phyloP scores from a whole-genome alignment of 2,888 invertebrate genomes.

The Nowickia ferox region DNA sequence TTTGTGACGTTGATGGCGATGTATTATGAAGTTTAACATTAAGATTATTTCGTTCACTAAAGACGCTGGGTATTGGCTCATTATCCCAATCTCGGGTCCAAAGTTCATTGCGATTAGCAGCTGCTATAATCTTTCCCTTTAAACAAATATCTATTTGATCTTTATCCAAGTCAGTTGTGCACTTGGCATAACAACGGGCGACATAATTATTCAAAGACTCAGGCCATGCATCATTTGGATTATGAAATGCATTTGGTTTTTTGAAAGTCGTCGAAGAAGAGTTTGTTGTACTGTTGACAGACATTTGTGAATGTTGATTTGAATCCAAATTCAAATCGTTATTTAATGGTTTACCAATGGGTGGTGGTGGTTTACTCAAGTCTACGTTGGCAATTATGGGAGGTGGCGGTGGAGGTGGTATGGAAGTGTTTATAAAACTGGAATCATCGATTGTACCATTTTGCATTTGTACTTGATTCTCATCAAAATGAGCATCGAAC shows the following conservation, averaged over 20 bases:
- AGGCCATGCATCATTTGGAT: conserved; percentile 89
- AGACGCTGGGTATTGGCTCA: conserved; percentile 95
- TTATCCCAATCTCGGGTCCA: conserved; percentile 97
- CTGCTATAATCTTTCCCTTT: conserved; percentile 95
- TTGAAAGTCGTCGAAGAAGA: conserved; percentile 74
- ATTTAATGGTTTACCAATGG: conserved; percentile 73
- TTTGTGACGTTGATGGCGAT: conserved; percentile 68
- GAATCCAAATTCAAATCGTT: conserved; percentile 22
- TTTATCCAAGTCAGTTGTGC: conserved; percentile 93
- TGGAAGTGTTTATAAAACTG: conserved; percentile 73
- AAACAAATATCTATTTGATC: conserved; percentile 97
- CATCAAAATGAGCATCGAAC: conserved; percentile 73
- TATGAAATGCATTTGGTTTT: conserved; percentile 83
- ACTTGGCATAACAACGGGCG: conserved; percentile 95
- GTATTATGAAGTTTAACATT: conserved; percentile 82
- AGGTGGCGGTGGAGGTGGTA: conserved; percentile 82
- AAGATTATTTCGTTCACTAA: conserved; percentile 88
- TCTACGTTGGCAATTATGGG: conserved; percentile 74
- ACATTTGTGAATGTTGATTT: conserved; percentile 16
- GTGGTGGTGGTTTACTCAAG: conserved; percentile 81
- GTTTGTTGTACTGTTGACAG: conserved; percentile 11
- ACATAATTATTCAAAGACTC: conserved; percentile 93
- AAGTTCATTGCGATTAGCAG: conserved; percentile 93
- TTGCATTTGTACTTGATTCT: conserved; percentile 40
- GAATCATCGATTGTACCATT: conserved; percentile 17